phyloP scores from a whole-genome alignment of 2,113 vertebrate species.

The Mobula birostris region DNA sequence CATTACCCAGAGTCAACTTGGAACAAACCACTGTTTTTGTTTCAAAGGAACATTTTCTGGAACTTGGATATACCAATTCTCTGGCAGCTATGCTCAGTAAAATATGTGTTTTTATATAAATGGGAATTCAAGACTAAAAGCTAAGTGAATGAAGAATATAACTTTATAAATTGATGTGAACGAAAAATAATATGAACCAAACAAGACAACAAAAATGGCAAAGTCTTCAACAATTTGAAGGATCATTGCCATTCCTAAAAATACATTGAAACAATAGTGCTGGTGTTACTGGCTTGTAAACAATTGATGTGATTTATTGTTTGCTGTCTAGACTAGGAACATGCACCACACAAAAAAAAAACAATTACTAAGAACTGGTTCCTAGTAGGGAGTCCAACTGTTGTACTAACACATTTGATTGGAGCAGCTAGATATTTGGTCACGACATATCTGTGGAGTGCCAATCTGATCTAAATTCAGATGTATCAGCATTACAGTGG shows the following conservation, averaged over 20 bases:
- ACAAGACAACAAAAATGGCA: not conserved
- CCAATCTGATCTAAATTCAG: not conserved
- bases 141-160: not conserved
- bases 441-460: not conserved
- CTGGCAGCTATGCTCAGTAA: not conserved
- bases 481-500: no score
- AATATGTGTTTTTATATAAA: not conserved
- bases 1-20: not conserved
- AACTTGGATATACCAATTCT: not conserved
- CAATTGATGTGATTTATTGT: not conserved
- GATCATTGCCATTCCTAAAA: not conserved
- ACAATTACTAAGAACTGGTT: slow-evolving; percentile 1
- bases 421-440: not conserved
- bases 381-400: not conserved
- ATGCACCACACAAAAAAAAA: not conserved
- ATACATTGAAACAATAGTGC: not conserved
- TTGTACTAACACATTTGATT: slow-evolving; percentile 8
- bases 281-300: not conserved
- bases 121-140: not conserved
- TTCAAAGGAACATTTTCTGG: not conserved
- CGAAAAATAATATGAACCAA: not conserved
- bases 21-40: not conserved
- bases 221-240: not conserved
- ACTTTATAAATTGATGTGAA: not conserved
- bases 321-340: not conserved